Evolutionary conservation across 2,888 invertebrate species (phyloP), one percentile per base, ranked within the genome.

Genomic region (Amphiduros pacificus): DNA sequence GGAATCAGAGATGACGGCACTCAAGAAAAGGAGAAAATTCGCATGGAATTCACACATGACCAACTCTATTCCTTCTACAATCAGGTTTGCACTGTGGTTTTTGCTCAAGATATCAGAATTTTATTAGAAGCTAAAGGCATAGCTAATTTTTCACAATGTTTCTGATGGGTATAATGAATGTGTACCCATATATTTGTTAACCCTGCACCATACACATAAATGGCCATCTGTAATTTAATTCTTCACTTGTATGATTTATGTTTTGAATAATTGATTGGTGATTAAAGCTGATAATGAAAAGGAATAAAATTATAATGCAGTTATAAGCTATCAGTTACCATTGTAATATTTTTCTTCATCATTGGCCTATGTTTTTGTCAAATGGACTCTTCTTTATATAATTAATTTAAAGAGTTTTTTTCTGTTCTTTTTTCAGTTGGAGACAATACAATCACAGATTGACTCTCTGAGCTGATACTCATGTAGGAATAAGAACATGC

Each of bases 31-130:
- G 77, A 81, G 36, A 77, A 76, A 59, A 71, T 79, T 5, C 63
- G 72, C 29, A 64, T 81, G 64, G 81, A 82, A 66, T 81, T 81
- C 70, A 76, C 75, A 22, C 82, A 81, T 63, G 73, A 78, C 50
- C 78, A 82, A 68, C 65, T 82, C 9, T 79, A 77, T 62, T 64
- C 65, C 28, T 80, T 80, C 62, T 80, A 79, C 59, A 77, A 74
- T 62, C 77, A 80, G 74, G 76, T 80, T 67, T 57, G 66, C 3
- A n/a, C 49, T 17, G 9, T 17, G 11, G 9, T 36, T 14, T 14
- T 17, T 36, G 9, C n/a, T n/a, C n/a, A n/a, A n/a, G n/a, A n/a
- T n/a, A n/a, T n/a, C n/a, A n/a, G n/a, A n/a, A n/a, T n/a, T n/a
- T n/a, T n/a, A n/a, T n/a, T n/a, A n/a, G n/a, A n/a, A n/a, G n/a